Evolutionary conservation across 1,140 invertebrate genomes (phyloP).

Genomic region (Octopus bimaculoides): DNA sequence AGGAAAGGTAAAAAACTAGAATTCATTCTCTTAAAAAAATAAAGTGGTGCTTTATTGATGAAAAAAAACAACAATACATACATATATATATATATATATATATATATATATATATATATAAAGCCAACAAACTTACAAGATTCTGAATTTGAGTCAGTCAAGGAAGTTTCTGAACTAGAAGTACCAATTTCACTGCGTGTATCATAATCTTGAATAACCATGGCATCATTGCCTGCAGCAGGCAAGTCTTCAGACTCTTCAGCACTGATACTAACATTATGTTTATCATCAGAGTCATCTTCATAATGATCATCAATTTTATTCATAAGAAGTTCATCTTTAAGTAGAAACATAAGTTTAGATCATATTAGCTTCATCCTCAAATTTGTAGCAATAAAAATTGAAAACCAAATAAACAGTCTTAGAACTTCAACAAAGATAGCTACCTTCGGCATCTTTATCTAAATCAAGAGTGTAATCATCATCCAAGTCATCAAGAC

Average conservation of each 20-base stretch:
- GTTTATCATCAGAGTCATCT: conserved; percentile 21
- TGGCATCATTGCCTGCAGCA: conserved; percentile 19
- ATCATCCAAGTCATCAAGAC: neutral
- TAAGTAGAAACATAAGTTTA: neutral
- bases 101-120: neutral
- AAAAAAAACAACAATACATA: neutral
- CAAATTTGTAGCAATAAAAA: neutral
- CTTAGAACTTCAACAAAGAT: neutral
- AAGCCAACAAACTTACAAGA: neutral
- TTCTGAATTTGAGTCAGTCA: conserved; percentile 23
- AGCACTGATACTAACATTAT: conserved; percentile 26
- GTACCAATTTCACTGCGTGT: conserved; percentile 48
- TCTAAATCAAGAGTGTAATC: conserved; percentile 12
- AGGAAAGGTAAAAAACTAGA: too few species aligned
- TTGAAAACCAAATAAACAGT: conserved; percentile 5
- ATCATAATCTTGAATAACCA: conserved; percentile 42
- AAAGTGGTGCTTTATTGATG: too few species aligned
- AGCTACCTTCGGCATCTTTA: conserved; percentile 11
- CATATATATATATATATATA: neutral
- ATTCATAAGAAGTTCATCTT: conserved; percentile 2
- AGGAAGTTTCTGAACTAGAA: conserved; percentile 22
- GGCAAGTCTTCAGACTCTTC: conserved; percentile 28
- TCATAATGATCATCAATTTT: conserved; percentile 12
- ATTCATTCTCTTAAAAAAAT: too few species aligned
- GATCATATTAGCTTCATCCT: neutral